Evolutionary conservation across 2,797 vertebrate species (phyloP).

Genomic region (Bradypodion pumilum): DNA sequence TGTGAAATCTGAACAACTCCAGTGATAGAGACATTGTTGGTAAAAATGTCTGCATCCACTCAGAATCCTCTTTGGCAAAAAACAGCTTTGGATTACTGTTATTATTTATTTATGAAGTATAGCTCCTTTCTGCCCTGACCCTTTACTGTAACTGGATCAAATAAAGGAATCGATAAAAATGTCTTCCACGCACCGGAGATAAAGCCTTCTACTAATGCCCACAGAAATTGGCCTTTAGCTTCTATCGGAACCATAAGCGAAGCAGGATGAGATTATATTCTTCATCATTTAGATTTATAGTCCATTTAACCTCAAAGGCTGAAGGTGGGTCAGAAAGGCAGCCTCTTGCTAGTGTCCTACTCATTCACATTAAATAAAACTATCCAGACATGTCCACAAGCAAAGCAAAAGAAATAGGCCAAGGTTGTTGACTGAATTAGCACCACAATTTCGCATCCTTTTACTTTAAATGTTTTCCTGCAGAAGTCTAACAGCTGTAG

Average conservation of each 20-base stretch:
- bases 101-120: constrained; percentile 34
- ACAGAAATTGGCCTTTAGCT: background rate
- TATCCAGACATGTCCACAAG: background rate
- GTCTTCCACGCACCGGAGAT: background rate
- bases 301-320: background rate
- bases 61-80: constrained; percentile 12
- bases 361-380: background rate
- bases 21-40: background rate
- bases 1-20: background rate
- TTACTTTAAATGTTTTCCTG: too few species aligned
- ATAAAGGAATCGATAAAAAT: constrained; percentile 38
- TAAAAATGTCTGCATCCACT: constrained; percentile 7
- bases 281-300: background rate
- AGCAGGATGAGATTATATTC: background rate
- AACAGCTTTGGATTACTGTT: background rate
- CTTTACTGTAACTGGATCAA: constrained; percentile 30
- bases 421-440: too few species aligned
- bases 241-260: background rate
- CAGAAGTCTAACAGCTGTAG: too few species aligned
- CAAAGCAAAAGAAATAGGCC: too few species aligned
- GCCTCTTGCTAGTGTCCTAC: background rate
- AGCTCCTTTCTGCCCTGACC: background rate
- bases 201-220: constrained; percentile 7
- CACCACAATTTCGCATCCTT: too few species aligned
- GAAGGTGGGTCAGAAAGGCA: background rate